Evolutionary conservation across 2,888 invertebrate genomes (phyloP).

Genomic region (Tenthredo mesomela): DNA sequence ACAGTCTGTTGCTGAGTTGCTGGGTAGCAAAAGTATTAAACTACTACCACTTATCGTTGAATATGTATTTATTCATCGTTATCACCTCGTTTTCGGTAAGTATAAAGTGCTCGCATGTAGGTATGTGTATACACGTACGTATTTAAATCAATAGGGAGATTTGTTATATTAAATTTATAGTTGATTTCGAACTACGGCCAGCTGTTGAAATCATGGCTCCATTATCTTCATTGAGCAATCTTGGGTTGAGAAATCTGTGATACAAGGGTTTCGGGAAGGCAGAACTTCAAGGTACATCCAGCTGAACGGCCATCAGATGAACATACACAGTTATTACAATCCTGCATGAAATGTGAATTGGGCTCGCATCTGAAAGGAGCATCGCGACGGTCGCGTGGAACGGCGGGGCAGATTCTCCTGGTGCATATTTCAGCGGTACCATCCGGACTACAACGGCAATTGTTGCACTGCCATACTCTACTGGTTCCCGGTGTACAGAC

Average conservation of each 20-base stretch:
- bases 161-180: neutral
- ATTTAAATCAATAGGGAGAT: neutral
- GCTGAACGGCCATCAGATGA: conserved; percentile 78
- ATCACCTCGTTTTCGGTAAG: neutral
- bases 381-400: neutral
- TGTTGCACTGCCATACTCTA: conserved; percentile 74
- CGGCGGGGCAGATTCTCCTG: neutral
- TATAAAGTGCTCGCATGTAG: neutral
- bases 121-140: no score
- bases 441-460: conserved; percentile 77
- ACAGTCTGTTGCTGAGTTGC: neutral
- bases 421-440: conserved; percentile 65
- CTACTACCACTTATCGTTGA: neutral
- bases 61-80: conserved; percentile 12
- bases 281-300: conserved; percentile 77
- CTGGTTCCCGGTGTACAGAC: neutral
- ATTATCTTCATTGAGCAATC: neutral
- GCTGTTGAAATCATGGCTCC: neutral
- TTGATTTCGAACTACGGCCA: neutral
- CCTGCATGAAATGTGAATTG: conserved; percentile 69
- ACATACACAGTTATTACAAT: conserved; percentile 80
- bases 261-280: conserved; percentile 64
- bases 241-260: neutral
- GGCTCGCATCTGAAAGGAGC: conserved; percentile 65
- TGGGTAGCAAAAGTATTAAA: neutral